phyloP scores from a whole-genome alignment of 2,797 vertebrate species.

The Muscicapa comitata region DNA sequence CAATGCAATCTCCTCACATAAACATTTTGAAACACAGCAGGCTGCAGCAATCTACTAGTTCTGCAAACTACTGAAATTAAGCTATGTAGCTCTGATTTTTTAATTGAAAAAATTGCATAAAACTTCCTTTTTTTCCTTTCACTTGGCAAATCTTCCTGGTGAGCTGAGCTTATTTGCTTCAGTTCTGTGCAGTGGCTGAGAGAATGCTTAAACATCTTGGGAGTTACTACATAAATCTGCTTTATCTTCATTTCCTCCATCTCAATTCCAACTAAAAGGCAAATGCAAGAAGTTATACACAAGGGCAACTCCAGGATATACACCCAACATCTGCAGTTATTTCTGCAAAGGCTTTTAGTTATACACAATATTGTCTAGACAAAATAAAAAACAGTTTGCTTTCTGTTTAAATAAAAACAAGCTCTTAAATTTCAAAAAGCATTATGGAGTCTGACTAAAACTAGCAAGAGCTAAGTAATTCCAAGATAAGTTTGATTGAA shows the following conservation, averaged over 20 bases:
- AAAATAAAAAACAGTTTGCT: slow-evolving; percentile 33
- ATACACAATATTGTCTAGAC: slow-evolving; percentile 46
- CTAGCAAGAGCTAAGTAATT: slow-evolving; percentile 31
- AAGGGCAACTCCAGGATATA: not conserved
- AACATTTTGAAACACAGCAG: not conserved
- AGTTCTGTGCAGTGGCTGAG: not conserved
- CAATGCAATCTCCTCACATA: not conserved
- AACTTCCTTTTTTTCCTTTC: not conserved
- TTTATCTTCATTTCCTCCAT: not conserved
- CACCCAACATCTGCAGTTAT: not conserved
- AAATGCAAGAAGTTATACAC: not conserved
- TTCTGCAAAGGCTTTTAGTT: slow-evolving; percentile 21
- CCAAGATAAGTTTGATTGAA: slow-evolving; percentile 20
- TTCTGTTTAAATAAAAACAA: slow-evolving; percentile 41
- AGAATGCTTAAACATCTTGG: not conserved
- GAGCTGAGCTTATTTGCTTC: not conserved
- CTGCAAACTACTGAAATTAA: not conserved
- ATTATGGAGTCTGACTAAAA: slow-evolving; percentile 6
- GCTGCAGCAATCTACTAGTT: not conserved
- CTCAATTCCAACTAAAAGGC: not conserved
- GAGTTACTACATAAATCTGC: not conserved
- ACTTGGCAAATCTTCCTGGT: not conserved
- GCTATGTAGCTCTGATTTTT: not conserved
- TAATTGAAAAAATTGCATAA: not conserved
- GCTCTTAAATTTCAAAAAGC: not conserved